Evolutionary conservation across 1,140 invertebrate species (phyloP).

Genomic region (Protaetia brevitarsis): DNA sequence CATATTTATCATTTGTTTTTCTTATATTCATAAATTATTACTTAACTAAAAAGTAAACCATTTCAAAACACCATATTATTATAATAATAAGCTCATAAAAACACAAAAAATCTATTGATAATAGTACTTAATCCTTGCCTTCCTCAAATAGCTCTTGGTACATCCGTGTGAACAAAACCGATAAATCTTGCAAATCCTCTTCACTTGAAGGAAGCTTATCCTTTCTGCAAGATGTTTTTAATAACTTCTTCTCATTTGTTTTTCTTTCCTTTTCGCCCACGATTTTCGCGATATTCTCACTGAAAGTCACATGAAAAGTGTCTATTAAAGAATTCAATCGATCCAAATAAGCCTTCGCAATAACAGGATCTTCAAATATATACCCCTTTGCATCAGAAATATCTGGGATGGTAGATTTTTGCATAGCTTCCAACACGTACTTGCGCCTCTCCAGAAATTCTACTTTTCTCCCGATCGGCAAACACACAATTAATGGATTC

Average conservation of each 20-base stretch:
- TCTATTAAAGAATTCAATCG: neutral
- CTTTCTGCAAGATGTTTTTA: neutral
- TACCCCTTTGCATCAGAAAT: neutral
- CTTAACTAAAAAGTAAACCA: no score
- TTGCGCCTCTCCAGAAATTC: neutral
- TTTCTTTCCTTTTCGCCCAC: neutral
- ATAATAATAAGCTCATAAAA: no score
- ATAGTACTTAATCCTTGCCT: no score
- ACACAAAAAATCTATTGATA: no score
- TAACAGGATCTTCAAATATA: neutral
- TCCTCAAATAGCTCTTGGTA: no score
- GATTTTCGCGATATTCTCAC: neutral
- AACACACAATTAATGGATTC: neutral
- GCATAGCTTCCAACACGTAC: neutral
- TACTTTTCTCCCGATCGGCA: neutral
- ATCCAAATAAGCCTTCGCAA: neutral
- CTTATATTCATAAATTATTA: no score
- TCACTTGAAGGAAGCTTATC: neutral
- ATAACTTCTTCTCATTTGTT: neutral
- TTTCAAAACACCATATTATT: no score
- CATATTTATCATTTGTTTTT: no score
- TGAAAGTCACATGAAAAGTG: neutral
- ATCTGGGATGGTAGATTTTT: neutral
- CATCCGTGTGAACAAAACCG: no score
- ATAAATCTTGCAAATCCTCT: neutral